phyloP scores from a whole-genome alignment of 2,797 vertebrate species.

The Phrynocephalus vlangalii region DNA sequence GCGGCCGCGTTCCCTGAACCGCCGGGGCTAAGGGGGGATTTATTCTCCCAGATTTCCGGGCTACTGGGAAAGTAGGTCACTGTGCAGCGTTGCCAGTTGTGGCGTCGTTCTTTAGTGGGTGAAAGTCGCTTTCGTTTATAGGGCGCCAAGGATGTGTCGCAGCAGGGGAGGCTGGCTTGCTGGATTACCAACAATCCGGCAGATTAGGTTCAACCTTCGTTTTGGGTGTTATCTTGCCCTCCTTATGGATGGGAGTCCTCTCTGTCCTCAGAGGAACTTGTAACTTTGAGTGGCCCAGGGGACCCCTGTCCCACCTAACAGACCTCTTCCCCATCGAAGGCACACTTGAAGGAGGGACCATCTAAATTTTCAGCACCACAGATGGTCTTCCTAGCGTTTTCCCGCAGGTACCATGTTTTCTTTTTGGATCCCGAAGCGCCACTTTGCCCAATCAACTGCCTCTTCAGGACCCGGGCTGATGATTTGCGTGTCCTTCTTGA shows the following conservation, averaged over 20 bases:
- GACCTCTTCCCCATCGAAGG: too few relatives aligned
- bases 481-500: too few relatives aligned
- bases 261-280: too few relatives aligned
- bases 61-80: slow-evolving; percentile 82
- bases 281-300: too few relatives aligned
- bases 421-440: too few relatives aligned
- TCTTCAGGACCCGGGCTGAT: too few relatives aligned
- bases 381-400: too few relatives aligned
- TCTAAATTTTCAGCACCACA: too few relatives aligned
- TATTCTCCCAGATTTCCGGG: slow-evolving; percentile 77
- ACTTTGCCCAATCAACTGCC: too few relatives aligned
- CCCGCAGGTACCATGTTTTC: too few relatives aligned
- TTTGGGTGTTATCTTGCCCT: accelerated
- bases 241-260: accelerated
- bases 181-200: accelerated
- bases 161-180: background rate
- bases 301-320: too few relatives aligned
- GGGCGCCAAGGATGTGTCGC: background rate
- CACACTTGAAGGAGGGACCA: too few relatives aligned
- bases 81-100: slow-evolving; percentile 64
- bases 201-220: accelerated
- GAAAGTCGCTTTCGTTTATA: slow-evolving; percentile 77
- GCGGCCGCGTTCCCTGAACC: slow-evolving; percentile 46
- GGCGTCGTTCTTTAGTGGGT: slow-evolving; percentile 63
- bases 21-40: slow-evolving; percentile 71